phyloP scores from a whole-genome alignment of 2,113 vertebrate genomes.

The Dicaeum eximium region DNA sequence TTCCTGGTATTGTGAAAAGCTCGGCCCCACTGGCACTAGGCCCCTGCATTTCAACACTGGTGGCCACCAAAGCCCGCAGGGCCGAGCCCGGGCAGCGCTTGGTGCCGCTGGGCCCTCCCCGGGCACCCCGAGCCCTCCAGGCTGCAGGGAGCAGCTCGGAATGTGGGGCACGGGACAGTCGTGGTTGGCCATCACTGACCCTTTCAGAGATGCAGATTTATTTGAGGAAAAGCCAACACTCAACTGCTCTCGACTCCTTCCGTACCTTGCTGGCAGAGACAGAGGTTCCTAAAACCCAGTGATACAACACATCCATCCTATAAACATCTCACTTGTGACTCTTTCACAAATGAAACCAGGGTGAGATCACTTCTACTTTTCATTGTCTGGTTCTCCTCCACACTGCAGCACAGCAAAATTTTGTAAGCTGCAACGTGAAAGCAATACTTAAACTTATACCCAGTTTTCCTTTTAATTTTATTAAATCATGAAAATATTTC shows the following conservation, averaged over 20 bases:
- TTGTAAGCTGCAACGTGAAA: background rate
- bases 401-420: background rate
- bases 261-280: background rate
- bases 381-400: background rate
- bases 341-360: background rate
- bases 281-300: background rate
- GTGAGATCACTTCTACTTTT: background rate
- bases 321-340: background rate
- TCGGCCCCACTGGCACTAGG: fast-evolving
- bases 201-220: background rate
- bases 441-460: background rate
- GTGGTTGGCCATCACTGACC: fast-evolving
- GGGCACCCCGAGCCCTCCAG: fast-evolving
- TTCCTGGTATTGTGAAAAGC: background rate
- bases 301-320: background rate
- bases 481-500: background rate
- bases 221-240: background rate
- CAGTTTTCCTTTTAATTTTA: background rate
- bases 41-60: fast-evolving
- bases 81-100: fast-evolving
- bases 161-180: fast-evolving
- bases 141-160: background rate
- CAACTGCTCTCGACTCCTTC: background rate
- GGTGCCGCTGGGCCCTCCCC: background rate
- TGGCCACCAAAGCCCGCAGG: fast-evolving